A percentile compares a stretch with the other conserved stretches of the same genome.
phyloP scores from a whole-genome alignment of 2,113 vertebrate species.

The Bettongia penicillata region DNA sequence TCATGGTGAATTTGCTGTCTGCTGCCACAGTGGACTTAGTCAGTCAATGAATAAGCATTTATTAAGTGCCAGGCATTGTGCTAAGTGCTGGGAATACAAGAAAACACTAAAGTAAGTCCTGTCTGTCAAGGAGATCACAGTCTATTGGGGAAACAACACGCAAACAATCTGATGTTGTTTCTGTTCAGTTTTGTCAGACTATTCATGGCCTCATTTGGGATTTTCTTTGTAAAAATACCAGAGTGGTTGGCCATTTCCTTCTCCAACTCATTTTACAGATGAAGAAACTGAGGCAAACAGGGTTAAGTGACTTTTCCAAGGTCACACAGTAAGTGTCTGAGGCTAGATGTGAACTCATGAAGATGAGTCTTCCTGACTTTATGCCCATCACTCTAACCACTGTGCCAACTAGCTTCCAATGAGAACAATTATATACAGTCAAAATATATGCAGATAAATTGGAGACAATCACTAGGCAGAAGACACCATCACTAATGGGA shows the following conservation, averaged over 20 bases:
- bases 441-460: not conserved
- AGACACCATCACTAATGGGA: not conserved
- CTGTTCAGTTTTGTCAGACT: no score
- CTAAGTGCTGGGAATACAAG: not conserved
- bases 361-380: not conserved
- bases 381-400: not conserved
- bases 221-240: no score
- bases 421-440: not conserved
- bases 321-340: not conserved
- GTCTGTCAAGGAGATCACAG: not conserved
- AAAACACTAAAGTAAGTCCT: not conserved
- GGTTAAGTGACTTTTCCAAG: not conserved
- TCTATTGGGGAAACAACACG: not conserved
- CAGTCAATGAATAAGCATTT: not conserved
- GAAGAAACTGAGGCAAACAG: not conserved
- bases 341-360: not conserved
- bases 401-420: not conserved
- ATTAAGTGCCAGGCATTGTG: no score
- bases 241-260: no score
- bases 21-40: not conserved
- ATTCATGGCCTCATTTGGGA: no score
- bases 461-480: not conserved
- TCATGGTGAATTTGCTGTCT: not conserved
- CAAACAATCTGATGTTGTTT: not conserved
- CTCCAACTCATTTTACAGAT: no score